phyloP scores from a whole-genome alignment of 2,113 vertebrate species.

The Strigops habroptila region DNA sequence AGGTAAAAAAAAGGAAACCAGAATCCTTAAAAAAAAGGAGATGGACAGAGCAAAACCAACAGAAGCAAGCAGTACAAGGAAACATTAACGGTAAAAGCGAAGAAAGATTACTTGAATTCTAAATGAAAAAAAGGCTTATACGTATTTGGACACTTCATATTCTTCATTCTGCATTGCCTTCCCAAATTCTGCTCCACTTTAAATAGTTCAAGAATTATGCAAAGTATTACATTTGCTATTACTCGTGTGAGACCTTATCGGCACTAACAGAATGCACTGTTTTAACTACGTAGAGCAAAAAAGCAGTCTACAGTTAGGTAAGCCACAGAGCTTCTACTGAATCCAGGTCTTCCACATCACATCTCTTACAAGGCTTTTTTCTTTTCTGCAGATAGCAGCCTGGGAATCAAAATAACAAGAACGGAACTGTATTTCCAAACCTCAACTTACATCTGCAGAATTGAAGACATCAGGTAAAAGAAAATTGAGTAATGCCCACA shows the following conservation, averaged over 20 bases:
- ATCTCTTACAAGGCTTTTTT: neutral
- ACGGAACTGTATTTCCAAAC: neutral
- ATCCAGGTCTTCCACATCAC: neutral
- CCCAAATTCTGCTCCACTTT: neutral
- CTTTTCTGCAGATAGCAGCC: neutral
- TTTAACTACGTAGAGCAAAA: neutral
- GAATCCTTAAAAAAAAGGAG: neutral
- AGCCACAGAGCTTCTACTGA: neutral
- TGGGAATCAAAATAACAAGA: neutral
- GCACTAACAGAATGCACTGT: neutral
- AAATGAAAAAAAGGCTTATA: neutral
- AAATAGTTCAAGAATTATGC: neutral
- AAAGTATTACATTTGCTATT: neutral
- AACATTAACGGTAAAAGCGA: neutral
- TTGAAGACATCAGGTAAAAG: slow-evolving; percentile 90
- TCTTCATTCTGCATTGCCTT: neutral
- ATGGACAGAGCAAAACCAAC: neutral
- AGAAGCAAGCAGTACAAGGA: neutral
- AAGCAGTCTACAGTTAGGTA: neutral
- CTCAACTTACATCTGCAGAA: slow-evolving; percentile 84
- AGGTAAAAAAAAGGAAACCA: neutral
- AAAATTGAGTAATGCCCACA: slow-evolving; percentile 90
- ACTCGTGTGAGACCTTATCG: neutral
- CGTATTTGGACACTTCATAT: neutral
- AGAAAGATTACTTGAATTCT: neutral